Conservation (phyloP, 1,140 invertebrate species). For the Drosophila azteca region DNA sequence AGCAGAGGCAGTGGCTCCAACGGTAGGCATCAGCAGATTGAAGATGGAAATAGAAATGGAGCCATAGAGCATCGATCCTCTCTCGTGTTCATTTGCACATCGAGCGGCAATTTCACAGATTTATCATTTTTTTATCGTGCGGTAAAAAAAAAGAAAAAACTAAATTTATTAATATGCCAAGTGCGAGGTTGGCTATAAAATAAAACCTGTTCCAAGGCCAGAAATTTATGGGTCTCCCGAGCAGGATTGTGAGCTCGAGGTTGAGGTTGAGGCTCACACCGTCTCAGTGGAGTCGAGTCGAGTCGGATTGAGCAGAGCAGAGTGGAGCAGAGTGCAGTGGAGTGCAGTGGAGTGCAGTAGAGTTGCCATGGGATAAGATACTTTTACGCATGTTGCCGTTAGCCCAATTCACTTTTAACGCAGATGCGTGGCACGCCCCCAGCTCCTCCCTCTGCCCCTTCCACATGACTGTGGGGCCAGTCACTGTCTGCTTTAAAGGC, state of each 20-base stretch:
- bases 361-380: not conserved
- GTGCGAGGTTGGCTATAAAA: slow-evolving; percentile 18
- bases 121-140: slow-evolving; percentile 62
- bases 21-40: too few relatives aligned
- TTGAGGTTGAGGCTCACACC: not conserved
- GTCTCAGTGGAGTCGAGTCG: not conserved
- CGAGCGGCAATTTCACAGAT: slow-evolving; percentile 61
- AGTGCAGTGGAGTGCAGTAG: not conserved
- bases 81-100: slow-evolving; percentile 66
- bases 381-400: slow-evolving; percentile 71
- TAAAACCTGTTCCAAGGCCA: slow-evolving; percentile 56
- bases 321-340: not conserved
- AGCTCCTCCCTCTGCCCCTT: not conserved
- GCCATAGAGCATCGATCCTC: slow-evolving; percentile 44
- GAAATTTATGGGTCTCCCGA: slow-evolving; percentile 32
- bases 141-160: slow-evolving; percentile 23
- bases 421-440: slow-evolving; percentile 14
- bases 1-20: slow-evolving; percentile 6
- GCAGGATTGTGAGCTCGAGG: not conserved
- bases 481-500: slow-evolving; percentile 2
- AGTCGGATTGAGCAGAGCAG: not conserved
- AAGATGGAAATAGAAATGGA: slow-evolving; percentile 18
- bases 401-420: slow-evolving; percentile 51
- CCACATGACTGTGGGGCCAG: too few relatives aligned
- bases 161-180: slow-evolving; percentile 64